A percentile compares a stretch with the other conserved stretches of the same genome.
Conservation (phyloP, 2,888 invertebrate genomes). For the Digitonthophagus gazella region DNA sequence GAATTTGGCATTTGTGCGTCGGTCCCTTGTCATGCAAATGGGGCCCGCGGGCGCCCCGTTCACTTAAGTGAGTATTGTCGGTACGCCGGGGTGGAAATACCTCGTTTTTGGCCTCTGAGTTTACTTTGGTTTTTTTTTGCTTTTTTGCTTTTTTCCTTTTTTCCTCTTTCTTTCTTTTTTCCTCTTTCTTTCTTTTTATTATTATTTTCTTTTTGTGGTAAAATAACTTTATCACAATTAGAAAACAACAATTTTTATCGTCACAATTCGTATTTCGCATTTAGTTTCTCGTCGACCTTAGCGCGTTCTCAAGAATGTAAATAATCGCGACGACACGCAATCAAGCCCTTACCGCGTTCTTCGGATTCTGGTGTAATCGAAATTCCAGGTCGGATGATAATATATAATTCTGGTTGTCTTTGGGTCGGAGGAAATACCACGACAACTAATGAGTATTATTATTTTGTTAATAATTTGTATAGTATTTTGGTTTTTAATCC, state of each 20-base stretch:
- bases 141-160: not conserved
- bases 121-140: too few species aligned
- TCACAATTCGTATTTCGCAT: not conserved
- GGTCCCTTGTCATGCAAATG: slow-evolving; percentile 59
- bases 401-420: not conserved
- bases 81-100: not conserved
- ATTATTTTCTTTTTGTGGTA: too few species aligned
- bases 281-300: slow-evolving; percentile 24
- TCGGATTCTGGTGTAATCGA: not conserved
- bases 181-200: not conserved
- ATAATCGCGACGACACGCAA: not conserved
- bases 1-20: slow-evolving; percentile 45
- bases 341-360: not conserved
- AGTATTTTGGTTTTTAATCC: slow-evolving; percentile 14
- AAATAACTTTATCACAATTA: too few species aligned
- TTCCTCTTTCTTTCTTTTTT: not conserved
- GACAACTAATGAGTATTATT: not conserved
- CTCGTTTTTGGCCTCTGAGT: too few species aligned
- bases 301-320: not conserved
- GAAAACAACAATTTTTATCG: not conserved
- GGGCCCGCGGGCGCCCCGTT: slow-evolving; percentile 53
- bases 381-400: not conserved
- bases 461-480: slow-evolving; percentile 7
- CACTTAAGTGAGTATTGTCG: slow-evolving; percentile 39
- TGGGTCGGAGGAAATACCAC: not conserved